phyloP scores from a whole-genome alignment of 64 coral and sea anemone species.

The Montipora sp. region DNA sequence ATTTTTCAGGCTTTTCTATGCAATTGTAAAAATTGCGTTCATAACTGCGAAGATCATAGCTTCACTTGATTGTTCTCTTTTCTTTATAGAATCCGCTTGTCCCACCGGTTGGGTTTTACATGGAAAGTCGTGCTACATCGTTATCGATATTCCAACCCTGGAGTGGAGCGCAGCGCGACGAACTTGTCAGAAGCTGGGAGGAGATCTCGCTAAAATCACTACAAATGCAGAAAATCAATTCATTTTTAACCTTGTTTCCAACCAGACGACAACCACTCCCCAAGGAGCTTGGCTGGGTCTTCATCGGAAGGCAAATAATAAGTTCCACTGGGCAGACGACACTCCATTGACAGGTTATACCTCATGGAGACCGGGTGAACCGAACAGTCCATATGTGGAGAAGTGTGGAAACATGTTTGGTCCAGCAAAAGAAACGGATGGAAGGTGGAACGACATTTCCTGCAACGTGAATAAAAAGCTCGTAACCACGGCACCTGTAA shows the following conservation, averaged over 20 bases:
- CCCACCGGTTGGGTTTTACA: background rate
- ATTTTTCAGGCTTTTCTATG: too few relatives aligned
- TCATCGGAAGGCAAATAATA: conserved; percentile 10
- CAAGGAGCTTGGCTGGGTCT: background rate
- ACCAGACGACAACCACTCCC: background rate
- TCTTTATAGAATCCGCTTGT: too few relatives aligned
- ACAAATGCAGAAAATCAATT: conserved; percentile 1
- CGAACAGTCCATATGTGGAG: background rate
- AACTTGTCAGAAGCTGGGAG: background rate
- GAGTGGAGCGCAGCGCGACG: background rate
- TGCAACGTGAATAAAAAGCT: background rate
- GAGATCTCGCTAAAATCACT: conserved; percentile 26
- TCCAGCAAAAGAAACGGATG: background rate
- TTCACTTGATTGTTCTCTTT: too few relatives aligned
- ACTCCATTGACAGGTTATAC: background rate
- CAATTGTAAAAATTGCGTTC: too few relatives aligned
- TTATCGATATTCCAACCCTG: conserved; percentile 11
- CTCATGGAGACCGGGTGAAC: background rate
- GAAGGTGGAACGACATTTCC: background rate
- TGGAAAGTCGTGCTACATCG: conserved; percentile 19
- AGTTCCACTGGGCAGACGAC: conserved; percentile 22
- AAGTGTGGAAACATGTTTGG: background rate
- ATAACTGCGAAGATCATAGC: too few relatives aligned
- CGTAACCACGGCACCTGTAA: too few relatives aligned
- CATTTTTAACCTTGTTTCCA: background rate